Evolutionary conservation across 2,113 vertebrate species (phyloP), one percentile per base, ranked within the genome.

Genomic region (Pardalotus punctatus): DNA sequence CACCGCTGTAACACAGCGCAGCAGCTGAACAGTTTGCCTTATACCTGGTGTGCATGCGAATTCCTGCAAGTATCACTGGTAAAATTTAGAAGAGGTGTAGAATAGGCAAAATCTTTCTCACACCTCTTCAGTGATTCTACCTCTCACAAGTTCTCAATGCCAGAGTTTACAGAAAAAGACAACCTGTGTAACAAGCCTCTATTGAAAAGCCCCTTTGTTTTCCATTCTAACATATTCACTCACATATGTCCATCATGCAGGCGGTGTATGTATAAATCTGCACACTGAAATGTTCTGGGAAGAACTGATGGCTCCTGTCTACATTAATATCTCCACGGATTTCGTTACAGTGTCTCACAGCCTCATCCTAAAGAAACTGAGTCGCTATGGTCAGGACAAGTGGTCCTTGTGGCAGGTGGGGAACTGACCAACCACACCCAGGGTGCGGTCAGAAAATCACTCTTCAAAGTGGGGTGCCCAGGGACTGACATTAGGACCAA

Each of bases 261-360:
- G 18, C 19, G 2, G 91, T 19, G 6, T 14, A 35, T 4, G 14
- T 8, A 2, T 21, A 69, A 88, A 25, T n/a, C 36, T 35, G 27
- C 29, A 73, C 20, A 42, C 25, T 66, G 4, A 53, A 40, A 21
- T 2, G 1, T 45, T 54, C 35, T 36, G 17, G 14, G 58, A 36
- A 51, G 29, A 71, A 57, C 20, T 47, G n/a, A 47, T n/a, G 31
- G n/a, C 38, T 0, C 1, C 13, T 28, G 15, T 6, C 11, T 15
- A 25, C 16, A 23, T 14, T 4, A 14, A 2, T 27, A 70, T 14
- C 31, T 81, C 43, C 36, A 79, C 3, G 1, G 48, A 36, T 57
- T 43, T 50, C 0, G 0, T 31, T 16, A n/a, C 2, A 1, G 13
- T 19, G 31, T 8, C 14, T 28, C 36, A 50, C 2, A 33, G 40